Evolutionary conservation across 2,888 invertebrate genomes (phyloP), one percentile per base, ranked within the genome.

Genomic region (Tricholauxania praeusta): DNA sequence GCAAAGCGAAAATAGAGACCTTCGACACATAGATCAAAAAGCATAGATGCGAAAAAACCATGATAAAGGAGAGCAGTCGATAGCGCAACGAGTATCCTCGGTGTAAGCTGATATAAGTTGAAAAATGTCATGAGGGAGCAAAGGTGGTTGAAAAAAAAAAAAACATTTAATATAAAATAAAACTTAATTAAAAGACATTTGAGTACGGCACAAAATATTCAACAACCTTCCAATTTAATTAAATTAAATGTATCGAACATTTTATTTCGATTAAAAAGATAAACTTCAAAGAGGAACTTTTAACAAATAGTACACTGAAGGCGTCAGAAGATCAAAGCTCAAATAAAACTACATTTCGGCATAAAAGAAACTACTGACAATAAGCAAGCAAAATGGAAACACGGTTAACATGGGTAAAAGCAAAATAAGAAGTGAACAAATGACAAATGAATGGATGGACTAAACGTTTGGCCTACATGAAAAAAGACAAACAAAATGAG

Each of bases 361-460:
- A 55, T 15, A 55, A 19, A n/a, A 55, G 55, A n/a, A 17, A 19
- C 55, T 3, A 15, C 55, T 19, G 17, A 22, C 14, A 12, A 55
- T 22, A 55, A 19, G 53, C 53, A n/a, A 17, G 19, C 19, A 22
- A 55, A 55, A 22, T 19, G 55, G 55, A 55, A 55, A 22, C 55
- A 55, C 6, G 17, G 55, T 7, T 19, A 55, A 55, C 12, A 63
- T 15, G 12, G 47, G 19, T 47, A 48, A n/a, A 12, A 14, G 48
- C 8, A 47, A 48, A 48, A 62, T 12, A 22, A 39, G n/a, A 39
- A 62, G 47, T n/a, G 17, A 47, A n/a, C 39, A 39, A 62, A 39
- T 39, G n/a, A 63, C 48, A 47, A 47, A 63, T 48, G 47, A 47
- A 47, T 63, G 3, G 63, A 63, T n/a, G 48, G 63, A 63, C 63